Evolutionary conservation across 2,113 vertebrate species (phyloP), one percentile per base, ranked within the genome.

Genomic region (Tiliqua scincoides): DNA sequence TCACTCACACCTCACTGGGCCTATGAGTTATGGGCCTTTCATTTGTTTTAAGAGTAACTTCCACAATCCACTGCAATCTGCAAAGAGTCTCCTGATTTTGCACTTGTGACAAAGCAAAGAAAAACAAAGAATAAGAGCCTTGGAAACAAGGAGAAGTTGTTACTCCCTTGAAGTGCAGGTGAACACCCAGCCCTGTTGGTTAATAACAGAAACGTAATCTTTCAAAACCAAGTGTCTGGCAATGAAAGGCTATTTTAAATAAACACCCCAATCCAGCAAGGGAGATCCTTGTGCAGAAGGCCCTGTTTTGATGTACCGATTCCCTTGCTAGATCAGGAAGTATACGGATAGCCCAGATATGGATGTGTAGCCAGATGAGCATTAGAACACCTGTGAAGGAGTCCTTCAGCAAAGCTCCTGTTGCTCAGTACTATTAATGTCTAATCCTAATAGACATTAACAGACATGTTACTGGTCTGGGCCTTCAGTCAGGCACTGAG

Each of bases 31-130:
- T 84, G 79, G 57, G 89, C 25, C 52, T 89, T 88, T 90, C 88
- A 83, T 91, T 90, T 88, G 68, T 87, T 81, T 88, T 73, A 90
- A 83, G 37, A 92, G 18, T 4, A 65, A 23, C 27, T 93, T 88
- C 75, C 82, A 81, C 61, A 54, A 35, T 59, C 73, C 59, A 80
- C 32, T 79, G 68, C n/a, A n/a, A n/a, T 79, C 85, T 1, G 6
- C 74, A 79, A 92, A 87, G 59, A 30, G 10, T 68, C 85, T 88
- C 88, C 83, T 91, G 73, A 86, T 84, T 91, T 91, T 87, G 12
- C 30, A 48, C 2, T 87, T 65, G 71, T 59, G 52, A 65, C 57
- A 85, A 87, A 72, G 63, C 35, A 40, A 85, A 85, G 32, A 68
- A 74, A 81, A 65, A 37, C 25, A 78, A 73, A 25, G 43, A 83